Evolutionary conservation across 2,113 vertebrate species (phyloP).

Genomic region (Syrmaticus mikado): DNA sequence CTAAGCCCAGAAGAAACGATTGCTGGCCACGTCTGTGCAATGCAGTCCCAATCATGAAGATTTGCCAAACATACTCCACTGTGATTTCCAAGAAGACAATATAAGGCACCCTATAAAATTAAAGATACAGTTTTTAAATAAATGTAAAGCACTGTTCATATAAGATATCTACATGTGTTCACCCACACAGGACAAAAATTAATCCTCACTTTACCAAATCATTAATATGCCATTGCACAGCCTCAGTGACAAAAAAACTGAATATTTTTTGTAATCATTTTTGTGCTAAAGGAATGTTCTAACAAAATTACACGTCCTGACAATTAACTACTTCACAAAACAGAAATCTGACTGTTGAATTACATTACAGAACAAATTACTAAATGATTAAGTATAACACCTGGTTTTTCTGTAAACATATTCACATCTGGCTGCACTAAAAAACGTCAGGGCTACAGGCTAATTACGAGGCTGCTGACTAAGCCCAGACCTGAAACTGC

Average conservation of each 20-base stretch:
- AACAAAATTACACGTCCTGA: not conserved
- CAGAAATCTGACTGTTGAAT: not conserved
- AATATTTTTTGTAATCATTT: not conserved
- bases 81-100: conserved; percentile 95
- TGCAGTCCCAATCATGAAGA: conserved; percentile 97
- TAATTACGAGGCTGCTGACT: not conserved
- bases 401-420: not conserved
- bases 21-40: conserved; percentile 93
- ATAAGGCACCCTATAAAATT: conserved; percentile 89
- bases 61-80: conserved; percentile 92
- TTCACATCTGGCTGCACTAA: not conserved
- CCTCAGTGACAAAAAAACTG: not conserved
- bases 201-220: not conserved
- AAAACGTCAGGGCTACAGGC: not conserved
- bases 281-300: not conserved
- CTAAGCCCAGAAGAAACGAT: conserved; percentile 93
- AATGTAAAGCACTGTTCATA: not conserved
- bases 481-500: not conserved
- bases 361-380: not conserved
- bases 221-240: fast-evolving
- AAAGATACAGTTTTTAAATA: not conserved
- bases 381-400: not conserved
- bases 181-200: not conserved
- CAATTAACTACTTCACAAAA: not conserved
- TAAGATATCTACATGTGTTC: fast-evolving